A percentile compares a stretch with the other conserved stretches of the same genome.
Conservation (phyloP, 1,140 invertebrate species). For the Laupala kohalensis region DNA sequence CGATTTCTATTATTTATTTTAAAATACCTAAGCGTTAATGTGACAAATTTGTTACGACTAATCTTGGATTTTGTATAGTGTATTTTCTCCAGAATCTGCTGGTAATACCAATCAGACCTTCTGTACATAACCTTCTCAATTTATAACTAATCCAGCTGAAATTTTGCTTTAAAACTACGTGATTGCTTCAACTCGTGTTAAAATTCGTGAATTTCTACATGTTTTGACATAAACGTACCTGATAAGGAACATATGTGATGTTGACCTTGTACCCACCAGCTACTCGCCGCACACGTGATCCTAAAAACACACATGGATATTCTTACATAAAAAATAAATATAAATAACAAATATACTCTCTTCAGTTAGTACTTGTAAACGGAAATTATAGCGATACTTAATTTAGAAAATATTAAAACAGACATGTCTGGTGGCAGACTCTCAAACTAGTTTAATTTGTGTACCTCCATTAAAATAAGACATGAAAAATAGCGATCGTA, state of each 20-base stretch:
- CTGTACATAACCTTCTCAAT: neutral
- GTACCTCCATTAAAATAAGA: too few species aligned
- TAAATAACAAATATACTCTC: too few species aligned
- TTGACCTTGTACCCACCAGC: neutral
- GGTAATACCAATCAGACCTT: too few species aligned
- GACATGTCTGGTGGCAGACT: too few species aligned
- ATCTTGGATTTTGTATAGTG: neutral
- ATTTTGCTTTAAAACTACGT: neutral
- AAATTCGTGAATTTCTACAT: neutral
- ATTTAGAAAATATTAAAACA: too few species aligned
- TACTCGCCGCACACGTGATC: neutral
- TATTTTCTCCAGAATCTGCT: neutral
- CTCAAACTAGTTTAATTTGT: too few species aligned
- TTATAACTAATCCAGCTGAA: neutral
- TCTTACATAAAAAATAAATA: too few species aligned
- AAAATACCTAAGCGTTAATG: neutral
- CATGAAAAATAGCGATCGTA: too few species aligned
- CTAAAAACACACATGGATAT: neutral
- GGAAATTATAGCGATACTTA: too few species aligned
- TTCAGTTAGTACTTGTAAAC: too few species aligned
- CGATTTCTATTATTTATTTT: neutral
- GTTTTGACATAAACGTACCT: neutral
- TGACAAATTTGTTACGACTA: neutral
- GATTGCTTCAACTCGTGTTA: neutral
- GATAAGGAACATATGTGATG: neutral